A percentile compares a stretch with the other conserved stretches of the same genome.
These are phyloP conservation scores for Coelinius sp. DNA, from an alignment of 2,888 invertebrate species.

Conservation along the genomic window DNA sequence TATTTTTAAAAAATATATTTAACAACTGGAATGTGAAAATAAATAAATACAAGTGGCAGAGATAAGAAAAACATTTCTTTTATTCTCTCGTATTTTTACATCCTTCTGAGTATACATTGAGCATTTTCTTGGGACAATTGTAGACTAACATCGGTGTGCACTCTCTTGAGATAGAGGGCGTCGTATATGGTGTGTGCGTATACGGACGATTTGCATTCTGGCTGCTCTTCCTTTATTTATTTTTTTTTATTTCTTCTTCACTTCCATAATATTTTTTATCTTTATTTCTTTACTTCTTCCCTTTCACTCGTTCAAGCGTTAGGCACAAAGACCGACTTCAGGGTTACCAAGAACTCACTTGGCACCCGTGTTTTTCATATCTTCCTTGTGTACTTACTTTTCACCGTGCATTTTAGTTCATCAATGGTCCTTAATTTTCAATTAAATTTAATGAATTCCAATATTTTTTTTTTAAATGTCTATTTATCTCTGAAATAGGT, in stretches of 20 bases:
- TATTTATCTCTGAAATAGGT: no score
- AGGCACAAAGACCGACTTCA: conserved; percentile 59
- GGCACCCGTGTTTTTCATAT: conserved; percentile 44
- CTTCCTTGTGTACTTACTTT: background rate
- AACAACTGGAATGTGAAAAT: background rate
- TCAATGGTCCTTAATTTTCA: conserved; percentile 23
- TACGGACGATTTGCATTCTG: conserved; percentile 25
- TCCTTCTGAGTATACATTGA: background rate
- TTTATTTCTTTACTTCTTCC: conserved; percentile 17
- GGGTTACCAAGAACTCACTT: conserved; percentile 47
- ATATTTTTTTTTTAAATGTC: background rate
- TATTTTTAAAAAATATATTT: background rate
- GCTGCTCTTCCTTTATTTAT: conserved; percentile 14
- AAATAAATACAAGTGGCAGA: background rate
- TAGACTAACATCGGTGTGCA: conserved; percentile 21
- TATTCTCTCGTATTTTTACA: background rate
- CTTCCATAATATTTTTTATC: background rate
- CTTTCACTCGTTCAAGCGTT: conserved; percentile 26
- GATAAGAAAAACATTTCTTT: background rate
- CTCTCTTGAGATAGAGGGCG: conserved; percentile 17
- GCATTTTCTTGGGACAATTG: conserved; percentile 21
- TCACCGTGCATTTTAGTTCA: conserved; percentile 16
- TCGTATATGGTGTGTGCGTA: conserved; percentile 15
- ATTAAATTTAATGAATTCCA: background rate
- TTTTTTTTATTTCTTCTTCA: background rate